phyloP scores from a whole-genome alignment of 2,888 invertebrate genomes.

The Cerastis rubricosa region DNA sequence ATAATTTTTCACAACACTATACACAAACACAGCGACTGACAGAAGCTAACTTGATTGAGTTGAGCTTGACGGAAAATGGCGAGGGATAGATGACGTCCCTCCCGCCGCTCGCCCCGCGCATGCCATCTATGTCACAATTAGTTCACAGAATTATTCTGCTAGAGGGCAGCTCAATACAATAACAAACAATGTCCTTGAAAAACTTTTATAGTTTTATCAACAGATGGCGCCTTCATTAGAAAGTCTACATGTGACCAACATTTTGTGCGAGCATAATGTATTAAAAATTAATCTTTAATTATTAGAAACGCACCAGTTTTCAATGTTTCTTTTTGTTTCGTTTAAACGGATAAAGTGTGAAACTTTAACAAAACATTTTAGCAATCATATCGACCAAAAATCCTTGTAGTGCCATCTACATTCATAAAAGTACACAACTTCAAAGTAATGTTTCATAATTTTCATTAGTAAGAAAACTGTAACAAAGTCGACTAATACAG shows the following conservation, averaged over 20 bases:
- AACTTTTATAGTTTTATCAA: slow-evolving; percentile 26
- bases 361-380: neutral
- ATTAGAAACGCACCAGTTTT: neutral
- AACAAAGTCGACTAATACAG: slow-evolving; percentile 15
- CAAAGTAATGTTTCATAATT: neutral
- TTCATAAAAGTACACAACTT: slow-evolving; percentile 6
- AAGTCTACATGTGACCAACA: neutral
- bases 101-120: slow-evolving; percentile 83
- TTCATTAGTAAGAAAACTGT: neutral
- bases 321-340: accelerated
- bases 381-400: neutral
- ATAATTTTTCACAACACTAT: slow-evolving; percentile 90
- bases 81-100: slow-evolving; percentile 83
- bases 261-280: neutral
- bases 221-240: slow-evolving; percentile 70
- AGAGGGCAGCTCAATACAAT: slow-evolving; percentile 79
- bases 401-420: slow-evolving; percentile 26
- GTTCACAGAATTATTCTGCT: slow-evolving; percentile 53
- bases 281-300: neutral
- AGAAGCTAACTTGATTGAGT: slow-evolving; percentile 89
- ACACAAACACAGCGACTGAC: slow-evolving; percentile 91
- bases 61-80: slow-evolving; percentile 89
- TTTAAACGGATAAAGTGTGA: neutral
- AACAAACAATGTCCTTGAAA: slow-evolving; percentile 67
- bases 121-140: slow-evolving; percentile 70